These are phyloP conservation scores for Belonocnema kinseyi DNA, from an alignment of 1,140 invertebrate genomes.

Conservation along the genomic window DNA sequence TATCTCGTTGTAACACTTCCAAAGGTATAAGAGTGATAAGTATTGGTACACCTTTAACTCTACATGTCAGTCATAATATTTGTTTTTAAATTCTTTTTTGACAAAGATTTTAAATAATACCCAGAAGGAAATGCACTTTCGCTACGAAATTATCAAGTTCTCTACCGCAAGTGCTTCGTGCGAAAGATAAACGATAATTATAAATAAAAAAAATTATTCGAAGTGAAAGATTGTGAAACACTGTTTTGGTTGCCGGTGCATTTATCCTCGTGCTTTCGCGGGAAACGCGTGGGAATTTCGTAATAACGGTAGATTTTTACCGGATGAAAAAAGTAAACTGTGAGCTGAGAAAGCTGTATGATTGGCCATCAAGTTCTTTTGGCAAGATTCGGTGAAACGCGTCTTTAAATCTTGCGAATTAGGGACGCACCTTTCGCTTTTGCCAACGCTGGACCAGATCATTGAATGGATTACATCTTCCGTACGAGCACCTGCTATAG, in stretches of 20 bases:
- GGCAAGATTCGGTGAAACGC: not conserved
- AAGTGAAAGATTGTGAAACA: not conserved
- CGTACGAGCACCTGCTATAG: slow-evolving; percentile 11
- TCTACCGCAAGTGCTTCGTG: not conserved
- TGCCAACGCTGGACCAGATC: not conserved
- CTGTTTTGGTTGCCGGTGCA: not conserved
- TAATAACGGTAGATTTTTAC: not conserved
- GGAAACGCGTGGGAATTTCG: slow-evolving; percentile 7
- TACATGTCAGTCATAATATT: slow-evolving; percentile 10
- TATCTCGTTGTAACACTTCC: not conserved
- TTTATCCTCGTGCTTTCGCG: not conserved
- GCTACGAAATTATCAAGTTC: not conserved
- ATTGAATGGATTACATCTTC: not conserved
- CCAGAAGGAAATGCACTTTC: not conserved
- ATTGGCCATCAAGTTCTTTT: not conserved
- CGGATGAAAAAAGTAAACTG: not conserved
- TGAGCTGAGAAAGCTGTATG: not conserved
- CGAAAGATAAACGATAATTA: not conserved
- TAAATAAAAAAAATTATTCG: not conserved
- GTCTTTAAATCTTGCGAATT: no score
- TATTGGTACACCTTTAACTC: not conserved
- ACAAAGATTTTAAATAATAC: not conserved
- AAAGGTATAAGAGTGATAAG: slow-evolving; percentile 28
- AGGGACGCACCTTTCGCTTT: no score
- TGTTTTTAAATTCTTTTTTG: not conserved